Evolutionary conservation across 2,113 vertebrate genomes (phyloP), one percentile per base, ranked within the genome.

Genomic region (Piprites chloris): DNA sequence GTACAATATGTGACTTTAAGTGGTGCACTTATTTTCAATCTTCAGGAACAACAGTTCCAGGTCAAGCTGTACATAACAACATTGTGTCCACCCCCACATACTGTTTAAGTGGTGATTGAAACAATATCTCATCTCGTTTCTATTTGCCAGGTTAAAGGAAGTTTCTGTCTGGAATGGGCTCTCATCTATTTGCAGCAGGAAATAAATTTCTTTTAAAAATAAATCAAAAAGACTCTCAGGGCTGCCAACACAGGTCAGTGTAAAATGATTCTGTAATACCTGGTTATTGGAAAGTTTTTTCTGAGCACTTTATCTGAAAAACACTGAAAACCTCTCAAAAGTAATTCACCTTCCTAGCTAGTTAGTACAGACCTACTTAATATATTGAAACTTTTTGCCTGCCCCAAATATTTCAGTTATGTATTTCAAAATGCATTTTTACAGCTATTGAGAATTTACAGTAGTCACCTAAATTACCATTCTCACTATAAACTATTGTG

Each of bases 21-120:
- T 15, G 44, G 12, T 21, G 53, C 35, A 14, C 39, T 91, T 78
- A 35, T 89, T 96, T 93, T 88, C 72, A 69, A 2, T 73, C 56
- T 85, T 82, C 59, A 53, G 50, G 58, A 95, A 56, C 47, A 94
- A 74, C n/a, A 87, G 32, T 49, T 93, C 21, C 50, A 92, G 81
- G 93, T 92, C 92, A 96, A 86, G 32, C 28, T 91, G 86, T 61
- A 85, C 87, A 66, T 59, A 91, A 81, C 49, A 2, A 22, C 27
- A 56, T 42, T 50, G 49, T 93, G 71, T 55, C 74, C 82, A 79
- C 32, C 69, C 33, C 58, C 74, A 62, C 75, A 85, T 85, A 1
- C 5, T 86, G 13, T 90, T 91, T 82, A 94, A 93, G 75, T n/a
- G 50, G 47, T 91, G 65, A 95, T 37, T 97, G 96, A 92, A 97